These are phyloP conservation scores for Drosophila atroscutellata DNA, from an alignment of 2,888 invertebrate genomes.

Conservation along the genomic window DNA sequence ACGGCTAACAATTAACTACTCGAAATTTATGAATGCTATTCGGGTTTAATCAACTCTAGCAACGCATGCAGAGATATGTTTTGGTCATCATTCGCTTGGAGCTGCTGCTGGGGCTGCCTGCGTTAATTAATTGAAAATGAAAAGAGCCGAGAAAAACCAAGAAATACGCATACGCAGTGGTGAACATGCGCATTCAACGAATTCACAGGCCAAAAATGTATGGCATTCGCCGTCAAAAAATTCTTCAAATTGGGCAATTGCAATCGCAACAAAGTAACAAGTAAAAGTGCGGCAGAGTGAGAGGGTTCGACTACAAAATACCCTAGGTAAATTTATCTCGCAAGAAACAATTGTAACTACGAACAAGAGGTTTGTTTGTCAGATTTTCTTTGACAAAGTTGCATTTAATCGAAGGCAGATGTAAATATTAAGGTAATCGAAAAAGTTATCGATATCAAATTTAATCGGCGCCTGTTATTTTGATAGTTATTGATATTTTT, in stretches of 20 bases:
- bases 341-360: not conserved
- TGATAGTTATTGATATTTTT: not conserved
- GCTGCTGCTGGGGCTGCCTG: slow-evolving; percentile 6
- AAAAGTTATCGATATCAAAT: not conserved
- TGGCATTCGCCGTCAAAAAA: slow-evolving; percentile 50
- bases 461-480: not conserved
- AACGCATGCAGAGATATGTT: not conserved
- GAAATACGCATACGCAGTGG: slow-evolving; percentile 62
- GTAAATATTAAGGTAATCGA: not conserved
- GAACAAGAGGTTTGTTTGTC: not conserved
- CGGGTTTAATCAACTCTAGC: slow-evolving; percentile 36
- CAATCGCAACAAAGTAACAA: slow-evolving; percentile 20
- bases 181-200: slow-evolving; percentile 40
- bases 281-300: not conserved
- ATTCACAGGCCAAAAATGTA: slow-evolving; percentile 30
- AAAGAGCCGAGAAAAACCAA: not conserved
- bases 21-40: slow-evolving; percentile 9
- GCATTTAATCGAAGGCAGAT: not conserved
- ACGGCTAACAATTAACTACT: not conserved
- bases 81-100: slow-evolving; percentile 13
- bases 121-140: slow-evolving; percentile 61
- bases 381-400: not conserved
- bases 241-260: slow-evolving; percentile 61
- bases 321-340: not conserved
- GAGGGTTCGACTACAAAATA: not conserved